Evolutionary conservation across 2,888 invertebrate species (phyloP).

Genomic region (Papilio gigon): DNA sequence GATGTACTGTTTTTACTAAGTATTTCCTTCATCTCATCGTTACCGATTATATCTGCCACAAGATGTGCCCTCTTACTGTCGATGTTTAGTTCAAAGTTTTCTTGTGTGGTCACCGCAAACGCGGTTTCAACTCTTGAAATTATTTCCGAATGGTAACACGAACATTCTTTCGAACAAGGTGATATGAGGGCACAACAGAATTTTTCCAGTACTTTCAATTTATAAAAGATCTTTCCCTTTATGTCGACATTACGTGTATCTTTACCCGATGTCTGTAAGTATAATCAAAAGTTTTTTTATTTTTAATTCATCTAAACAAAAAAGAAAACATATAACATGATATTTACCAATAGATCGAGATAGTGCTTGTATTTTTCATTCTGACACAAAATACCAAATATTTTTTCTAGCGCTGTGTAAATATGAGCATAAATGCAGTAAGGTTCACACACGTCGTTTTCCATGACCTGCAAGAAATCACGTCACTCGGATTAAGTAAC

Average conservation of each 20-base stretch:
- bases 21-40: conserved; percentile 74
- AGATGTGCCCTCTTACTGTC: conserved; percentile 71
- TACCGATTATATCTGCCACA: conserved; percentile 74
- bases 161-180: conserved; percentile 69
- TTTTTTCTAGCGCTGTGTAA: conserved; percentile 75
- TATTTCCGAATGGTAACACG: conserved; percentile 66
- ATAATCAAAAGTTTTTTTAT: conserved; percentile 40
- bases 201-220: conserved; percentile 74
- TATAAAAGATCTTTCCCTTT: conserved; percentile 73
- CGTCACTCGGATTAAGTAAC: no score
- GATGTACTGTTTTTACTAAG: conserved; percentile 58
- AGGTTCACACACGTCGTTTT: conserved; percentile 75
- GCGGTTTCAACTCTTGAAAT: conserved; percentile 55
- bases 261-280: conserved; percentile 67
- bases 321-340: background rate
- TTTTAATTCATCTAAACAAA: background rate
- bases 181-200: conserved; percentile 72
- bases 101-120: conserved; percentile 61
- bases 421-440: conserved; percentile 76
- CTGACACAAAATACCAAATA: conserved; percentile 70
- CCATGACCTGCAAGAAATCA: conserved; percentile 67
- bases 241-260: conserved; percentile 68
- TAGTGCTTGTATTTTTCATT: conserved; percentile 73
- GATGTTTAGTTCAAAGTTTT: conserved; percentile 49
- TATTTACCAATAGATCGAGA: conserved; percentile 65